A percentile compares a stretch with the other conserved stretches of the same genome.
These are phyloP conservation scores for Odiellus spinosus DNA, from an alignment of 2,888 invertebrate species.

Conservation along the genomic window DNA sequence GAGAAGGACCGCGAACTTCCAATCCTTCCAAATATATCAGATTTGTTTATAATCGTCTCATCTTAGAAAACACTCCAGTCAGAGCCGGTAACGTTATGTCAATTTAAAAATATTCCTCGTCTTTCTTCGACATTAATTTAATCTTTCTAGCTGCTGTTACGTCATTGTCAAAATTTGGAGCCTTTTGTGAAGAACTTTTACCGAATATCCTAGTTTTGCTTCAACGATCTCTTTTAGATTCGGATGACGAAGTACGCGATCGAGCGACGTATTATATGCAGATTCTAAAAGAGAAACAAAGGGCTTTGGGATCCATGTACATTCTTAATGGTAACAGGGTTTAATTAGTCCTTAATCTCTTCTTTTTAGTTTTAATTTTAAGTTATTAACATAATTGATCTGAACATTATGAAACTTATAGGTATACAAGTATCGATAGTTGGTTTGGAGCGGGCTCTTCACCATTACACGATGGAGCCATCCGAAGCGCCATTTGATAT, in stretches of 20 bases:
- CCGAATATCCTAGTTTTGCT: slow-evolving; percentile 63
- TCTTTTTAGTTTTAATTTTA: too few species aligned
- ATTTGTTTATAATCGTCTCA: slow-evolving; percentile 57
- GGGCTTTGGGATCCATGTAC: slow-evolving; percentile 53
- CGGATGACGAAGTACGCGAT: slow-evolving; percentile 96
- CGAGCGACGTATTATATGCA: slow-evolving; percentile 89
- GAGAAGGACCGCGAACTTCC: slow-evolving; percentile 89
- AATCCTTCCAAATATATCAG: slow-evolving; percentile 64
- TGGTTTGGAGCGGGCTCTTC: slow-evolving; percentile 70
- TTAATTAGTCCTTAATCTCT: too few species aligned
- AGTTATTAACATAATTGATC: too few species aligned
- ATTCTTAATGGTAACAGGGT: slow-evolving; percentile 33
- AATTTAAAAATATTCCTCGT: too few species aligned
- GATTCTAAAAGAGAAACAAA: slow-evolving; percentile 48
- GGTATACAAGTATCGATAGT: slow-evolving; percentile 54
- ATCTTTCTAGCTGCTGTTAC: slow-evolving; percentile 96
- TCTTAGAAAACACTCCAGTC: slow-evolving; percentile 87
- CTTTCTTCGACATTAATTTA: too few species aligned
- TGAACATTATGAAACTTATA: too few species aligned
- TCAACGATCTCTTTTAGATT: slow-evolving; percentile 79
- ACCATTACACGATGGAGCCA: slow-evolving; percentile 57
- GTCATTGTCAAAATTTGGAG: slow-evolving; percentile 94
- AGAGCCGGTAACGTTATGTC: slow-evolving; percentile 42
- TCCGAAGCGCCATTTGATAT: slow-evolving; percentile 67
- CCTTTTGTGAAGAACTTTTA: slow-evolving; percentile 72